Evolutionary conservation across 1,140 invertebrate genomes (phyloP).

Genomic region (Archivesica marissinica): DNA sequence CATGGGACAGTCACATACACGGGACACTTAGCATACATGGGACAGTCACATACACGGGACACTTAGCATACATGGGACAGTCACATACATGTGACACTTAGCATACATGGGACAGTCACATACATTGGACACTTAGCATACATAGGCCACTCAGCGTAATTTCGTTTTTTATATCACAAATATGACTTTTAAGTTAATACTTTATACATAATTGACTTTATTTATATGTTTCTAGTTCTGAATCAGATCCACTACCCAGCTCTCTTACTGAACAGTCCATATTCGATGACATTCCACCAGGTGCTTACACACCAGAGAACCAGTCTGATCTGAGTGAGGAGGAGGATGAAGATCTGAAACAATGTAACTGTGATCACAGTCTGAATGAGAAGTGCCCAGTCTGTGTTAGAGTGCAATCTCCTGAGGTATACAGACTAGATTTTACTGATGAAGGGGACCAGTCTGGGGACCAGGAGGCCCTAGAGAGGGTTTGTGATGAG

Average conservation of each 20-base stretch:
- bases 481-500: not conserved
- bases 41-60: too few species aligned
- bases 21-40: too few species aligned
- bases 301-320: constrained; percentile 4
- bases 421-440: constrained; percentile 63
- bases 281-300: constrained; percentile 62
- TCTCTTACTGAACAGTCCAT: constrained; percentile 22
- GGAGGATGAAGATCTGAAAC: constrained; percentile 29
- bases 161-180: too few species aligned
- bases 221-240: constrained; percentile 57
- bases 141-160: too few species aligned
- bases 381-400: constrained; percentile 54
- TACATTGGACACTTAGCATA: too few species aligned
- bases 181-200: too few species aligned
- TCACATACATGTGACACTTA: too few species aligned
- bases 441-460: constrained; percentile 62
- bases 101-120: too few species aligned
- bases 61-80: too few species aligned
- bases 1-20: too few species aligned
- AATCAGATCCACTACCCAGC: constrained; percentile 48
- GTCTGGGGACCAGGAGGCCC: constrained; percentile 20
- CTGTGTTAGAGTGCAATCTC: constrained; percentile 59
- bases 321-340: constrained; percentile 50
- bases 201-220: too few species aligned
- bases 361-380: constrained; percentile 50